phyloP scores from a whole-genome alignment of 2,113 vertebrate species.

The Oryzias curvinotus region DNA sequence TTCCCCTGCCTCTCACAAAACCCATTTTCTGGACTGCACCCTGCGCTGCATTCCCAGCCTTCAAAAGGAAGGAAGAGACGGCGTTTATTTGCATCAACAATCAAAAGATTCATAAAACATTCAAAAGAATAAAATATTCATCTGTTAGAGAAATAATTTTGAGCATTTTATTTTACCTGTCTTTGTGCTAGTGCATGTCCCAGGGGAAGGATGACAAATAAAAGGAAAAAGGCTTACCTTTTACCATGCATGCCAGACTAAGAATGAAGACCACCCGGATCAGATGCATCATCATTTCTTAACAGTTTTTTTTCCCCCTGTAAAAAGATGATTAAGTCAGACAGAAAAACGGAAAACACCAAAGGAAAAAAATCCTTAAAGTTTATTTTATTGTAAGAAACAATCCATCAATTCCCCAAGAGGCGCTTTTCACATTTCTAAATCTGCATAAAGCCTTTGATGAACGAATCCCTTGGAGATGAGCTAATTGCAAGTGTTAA shows the following conservation, averaged over 20 bases:
- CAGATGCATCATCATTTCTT: constrained; percentile 64
- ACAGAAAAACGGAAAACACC: constrained; percentile 2
- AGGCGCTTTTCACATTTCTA: background rate
- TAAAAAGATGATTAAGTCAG: constrained; percentile 26
- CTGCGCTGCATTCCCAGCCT: constrained; percentile 83
- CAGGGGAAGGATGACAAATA: background rate
- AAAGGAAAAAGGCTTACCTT: constrained; percentile 72
- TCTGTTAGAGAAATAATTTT: background rate
- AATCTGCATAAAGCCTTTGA: background rate
- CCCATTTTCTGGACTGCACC: constrained; percentile 86
- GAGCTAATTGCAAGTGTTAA: too few species aligned
- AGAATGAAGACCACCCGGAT: constrained; percentile 68
- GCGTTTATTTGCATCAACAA: constrained; percentile 17
- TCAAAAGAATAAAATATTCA: constrained; percentile 22
- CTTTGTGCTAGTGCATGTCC: background rate
- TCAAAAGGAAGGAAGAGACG: constrained; percentile 25
- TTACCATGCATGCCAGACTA: constrained; percentile 56
- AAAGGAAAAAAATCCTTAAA: background rate
- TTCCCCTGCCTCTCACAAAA: constrained; percentile 85
- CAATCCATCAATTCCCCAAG: too few species aligned
- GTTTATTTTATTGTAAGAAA: background rate
- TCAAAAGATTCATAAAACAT: constrained; percentile 20
- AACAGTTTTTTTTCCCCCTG: constrained; percentile 53
- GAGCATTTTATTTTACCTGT: background rate
- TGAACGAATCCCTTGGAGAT: background rate